Base-by-base conservation (phyloP, 2,113 vertebrate genomes). In the Hippocampus comes region DNA sequence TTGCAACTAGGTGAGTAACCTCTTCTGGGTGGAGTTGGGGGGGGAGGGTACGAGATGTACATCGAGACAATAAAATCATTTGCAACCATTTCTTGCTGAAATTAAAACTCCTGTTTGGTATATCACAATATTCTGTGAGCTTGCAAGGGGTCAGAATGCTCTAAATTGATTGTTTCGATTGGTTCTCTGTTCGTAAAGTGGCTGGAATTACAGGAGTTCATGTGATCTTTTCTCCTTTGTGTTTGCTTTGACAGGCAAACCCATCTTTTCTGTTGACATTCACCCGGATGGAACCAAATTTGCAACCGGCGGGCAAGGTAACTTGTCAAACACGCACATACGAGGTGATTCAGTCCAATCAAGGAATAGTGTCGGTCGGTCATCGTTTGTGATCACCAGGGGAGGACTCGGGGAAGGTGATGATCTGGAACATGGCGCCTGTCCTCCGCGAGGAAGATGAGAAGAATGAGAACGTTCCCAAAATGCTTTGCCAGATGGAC, bases 401-500 rank as follows among this genome's bases (percentile, higher is more conserved):
- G 78, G 96, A 99, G 90, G 97, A 99, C 91, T 99, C 97, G 79
- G 97, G 97, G 68, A 99, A 99, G 91, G 97, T 99, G 91, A 97
- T 99, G 90, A 99, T 99, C 84, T 99, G 97, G 97, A 99, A 97
- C 91, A 98, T 99, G 97, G 94, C 95, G 42, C 97, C 97, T 65
- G 96, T 99, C 83, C 93, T 98, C 79, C 92, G 95, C 81, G 97
- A 99, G 82, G 97, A 97, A 82, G 97, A 98, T 43, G 97, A 99
- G 92, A 99, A 98, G 92, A 98, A 98, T 43, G 96, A 98, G 81
- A 95, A 93, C 90, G 91, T 98, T 87, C 96, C 97, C 91, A 99
- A 98, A 90, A 96, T 99, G 96, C 95, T 99, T 84, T 99, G 97
- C 92, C 97, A 99, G 92, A 98, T 99, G 97, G 97, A 99, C 95